Conservation (phyloP, 2,113 vertebrate species). For the Taurulus bubalis region DNA sequence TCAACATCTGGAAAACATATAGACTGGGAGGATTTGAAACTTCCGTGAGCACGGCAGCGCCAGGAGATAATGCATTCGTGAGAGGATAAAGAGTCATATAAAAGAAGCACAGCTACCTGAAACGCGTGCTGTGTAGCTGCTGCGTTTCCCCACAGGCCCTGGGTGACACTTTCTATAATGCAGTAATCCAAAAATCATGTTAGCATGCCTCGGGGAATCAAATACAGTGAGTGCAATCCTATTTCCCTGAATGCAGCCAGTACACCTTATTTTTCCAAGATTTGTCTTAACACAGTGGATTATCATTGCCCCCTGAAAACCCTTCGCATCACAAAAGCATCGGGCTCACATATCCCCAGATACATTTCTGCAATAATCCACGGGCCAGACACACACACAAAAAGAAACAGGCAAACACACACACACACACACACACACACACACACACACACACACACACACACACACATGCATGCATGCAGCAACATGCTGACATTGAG, state of each 20-base stretch:
- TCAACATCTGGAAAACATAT: slow-evolving; percentile 17
- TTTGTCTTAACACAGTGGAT: slow-evolving; percentile 77
- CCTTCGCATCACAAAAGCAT: slow-evolving; percentile 48
- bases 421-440: slow-evolving; percentile 14
- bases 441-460: slow-evolving; percentile 14
- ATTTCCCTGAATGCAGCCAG: slow-evolving; percentile 71
- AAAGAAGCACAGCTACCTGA: slow-evolving; percentile 17
- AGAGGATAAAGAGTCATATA: slow-evolving; percentile 28
- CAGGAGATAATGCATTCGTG: not conserved
- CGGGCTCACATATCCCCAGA: slow-evolving; percentile 59
- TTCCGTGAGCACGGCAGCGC: not conserved
- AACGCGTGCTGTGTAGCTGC: slow-evolving; percentile 45
- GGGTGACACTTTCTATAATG: slow-evolving; percentile 76
- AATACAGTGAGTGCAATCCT: slow-evolving; percentile 75
- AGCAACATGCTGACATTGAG: slow-evolving; percentile 57
- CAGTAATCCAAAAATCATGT: slow-evolving; percentile 84
- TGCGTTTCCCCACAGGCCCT: slow-evolving; percentile 56
- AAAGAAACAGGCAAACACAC: too few relatives aligned
- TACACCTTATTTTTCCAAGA: slow-evolving; percentile 65
- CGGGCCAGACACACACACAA: slow-evolving; percentile 32
- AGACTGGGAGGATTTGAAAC: not conserved
- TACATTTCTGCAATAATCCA: slow-evolving; percentile 65
- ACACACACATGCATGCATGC: slow-evolving; percentile 34
- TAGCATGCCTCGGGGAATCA: slow-evolving; percentile 69
- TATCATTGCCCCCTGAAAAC: slow-evolving; percentile 70